These are phyloP conservation scores for Carpatolechia fugitivella DNA, from an alignment of 2,888 invertebrate species.

Conservation along the genomic window DNA sequence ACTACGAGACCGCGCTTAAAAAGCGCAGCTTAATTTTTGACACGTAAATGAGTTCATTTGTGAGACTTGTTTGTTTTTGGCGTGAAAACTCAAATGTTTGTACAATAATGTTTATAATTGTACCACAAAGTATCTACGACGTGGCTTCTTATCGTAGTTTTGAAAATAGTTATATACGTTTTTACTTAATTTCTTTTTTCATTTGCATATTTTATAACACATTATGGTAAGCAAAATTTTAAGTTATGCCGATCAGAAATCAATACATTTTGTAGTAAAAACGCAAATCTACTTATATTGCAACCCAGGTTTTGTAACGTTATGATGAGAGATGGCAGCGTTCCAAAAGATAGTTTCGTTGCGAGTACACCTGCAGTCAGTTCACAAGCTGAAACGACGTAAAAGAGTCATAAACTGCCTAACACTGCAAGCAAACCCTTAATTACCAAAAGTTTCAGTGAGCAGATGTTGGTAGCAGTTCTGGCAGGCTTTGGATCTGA, in stretches of 20 bases:
- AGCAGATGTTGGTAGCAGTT: not conserved
- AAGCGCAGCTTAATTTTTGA: not conserved
- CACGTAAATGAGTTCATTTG: not conserved
- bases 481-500: not conserved
- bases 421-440: not conserved
- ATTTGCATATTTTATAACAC: no score
- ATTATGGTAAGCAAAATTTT: no score
- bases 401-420: not conserved
- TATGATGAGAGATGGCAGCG: constrained; percentile 35
- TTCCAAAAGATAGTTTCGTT: constrained; percentile 25
- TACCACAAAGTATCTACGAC: no score
- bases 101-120: not conserved
- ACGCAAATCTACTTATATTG: no score
- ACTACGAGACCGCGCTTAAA: constrained; percentile 13
- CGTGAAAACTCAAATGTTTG: not conserved
- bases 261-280: no score
- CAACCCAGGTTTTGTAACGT: constrained; percentile 28
- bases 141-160: no score
- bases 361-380: constrained; percentile 19
- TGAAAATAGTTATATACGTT: no score
- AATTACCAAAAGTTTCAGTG: not conserved
- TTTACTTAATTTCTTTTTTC: no score
- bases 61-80: not conserved
- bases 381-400: not conserved
- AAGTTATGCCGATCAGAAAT: no score